Evolutionary conservation across 1,140 invertebrate species (phyloP), one percentile per base, ranked within the genome.

Genomic region (Zophobas morio): DNA sequence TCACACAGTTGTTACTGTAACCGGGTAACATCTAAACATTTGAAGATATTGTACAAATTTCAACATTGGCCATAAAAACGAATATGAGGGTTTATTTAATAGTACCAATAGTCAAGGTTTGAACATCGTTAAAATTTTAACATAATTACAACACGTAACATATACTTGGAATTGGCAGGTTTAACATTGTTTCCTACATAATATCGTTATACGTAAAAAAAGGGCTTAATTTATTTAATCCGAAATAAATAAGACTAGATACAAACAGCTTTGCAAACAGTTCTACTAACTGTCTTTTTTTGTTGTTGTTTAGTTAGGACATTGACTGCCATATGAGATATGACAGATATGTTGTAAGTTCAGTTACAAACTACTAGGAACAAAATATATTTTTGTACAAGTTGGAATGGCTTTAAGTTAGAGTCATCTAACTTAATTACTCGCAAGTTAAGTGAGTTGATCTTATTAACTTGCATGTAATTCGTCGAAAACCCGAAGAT

Each of bases 331-430:
- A 66, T 20, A 36, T 20, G 32, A 74, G 34, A 42, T 40, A 34
- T 56, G 72, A 56, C 36, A 63, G 36, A 63, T 37, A 73, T 73
- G 37, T 72, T 35, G n/a, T 70, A 73, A 32, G 20, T 73, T 37
- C 35, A 53, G 37, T 72, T 72, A 72, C 51, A 72, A 63, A 73
- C 71, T 73, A 73, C 54, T 73, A 73, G 71, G 71, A 73, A 73
- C 71, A 73, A 73, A 73, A 32, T 8, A 73, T 40, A 56, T 20
- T 20, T 54, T 42, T 66, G 60, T 66, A 66, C 60, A 66, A 6
- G 35, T 60, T 20, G n/a, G 36, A 37, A 35, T 60, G 35, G 34
- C 36, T 60, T 36, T 36, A 66, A 66, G 49, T 51, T 51, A 51
- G 4, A 51, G 49, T 20, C n/a, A 20, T 6, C 8, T 46, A 4